Conservation (phyloP, 2,113 vertebrate species). For the Rhinichthys klamathensis region DNA sequence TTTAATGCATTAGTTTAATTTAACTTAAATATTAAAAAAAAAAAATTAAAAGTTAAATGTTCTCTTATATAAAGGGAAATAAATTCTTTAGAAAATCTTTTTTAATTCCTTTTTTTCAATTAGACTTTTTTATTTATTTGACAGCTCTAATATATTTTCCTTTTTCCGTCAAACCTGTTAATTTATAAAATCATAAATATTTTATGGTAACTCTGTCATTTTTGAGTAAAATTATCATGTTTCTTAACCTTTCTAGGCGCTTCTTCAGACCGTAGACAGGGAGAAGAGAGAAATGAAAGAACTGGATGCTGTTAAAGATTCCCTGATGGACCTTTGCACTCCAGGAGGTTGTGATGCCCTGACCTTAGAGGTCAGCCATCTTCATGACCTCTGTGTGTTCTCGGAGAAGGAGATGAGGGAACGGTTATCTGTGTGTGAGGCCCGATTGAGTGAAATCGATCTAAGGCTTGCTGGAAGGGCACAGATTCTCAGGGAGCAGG, state of each 20-base stretch:
- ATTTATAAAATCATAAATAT: background rate
- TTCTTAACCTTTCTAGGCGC: slow-evolving; percentile 65
- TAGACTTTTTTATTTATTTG: no score
- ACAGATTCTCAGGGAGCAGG: slow-evolving; percentile 62
- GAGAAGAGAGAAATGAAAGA: slow-evolving; percentile 75
- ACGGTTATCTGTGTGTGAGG: slow-evolving; percentile 62
- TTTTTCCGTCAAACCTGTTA: background rate
- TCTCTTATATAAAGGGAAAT: no score
- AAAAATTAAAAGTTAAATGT: no score
- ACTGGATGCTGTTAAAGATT: slow-evolving; percentile 67
- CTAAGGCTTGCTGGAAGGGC: slow-evolving; percentile 36
- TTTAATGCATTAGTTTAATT: background rate
- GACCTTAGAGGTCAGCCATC: slow-evolving; percentile 68
- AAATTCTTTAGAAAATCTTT: no score
- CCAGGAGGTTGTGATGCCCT: slow-evolving; percentile 69
- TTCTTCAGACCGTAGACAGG: slow-evolving; percentile 74
- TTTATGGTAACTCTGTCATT: background rate
- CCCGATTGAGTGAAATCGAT: slow-evolving; percentile 62
- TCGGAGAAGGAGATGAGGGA: slow-evolving; percentile 67
- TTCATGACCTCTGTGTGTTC: slow-evolving; percentile 65
- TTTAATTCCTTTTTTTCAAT: no score
- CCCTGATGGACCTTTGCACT: slow-evolving; percentile 69
- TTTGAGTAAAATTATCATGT: no score
- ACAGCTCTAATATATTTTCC: no score
- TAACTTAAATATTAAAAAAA: no score